Evolutionary conservation across 37 sponge, comb jelly and placozoan species (phyloP), one percentile per base, ranked within the genome.

Genomic region (Oscarella lobularis): DNA sequence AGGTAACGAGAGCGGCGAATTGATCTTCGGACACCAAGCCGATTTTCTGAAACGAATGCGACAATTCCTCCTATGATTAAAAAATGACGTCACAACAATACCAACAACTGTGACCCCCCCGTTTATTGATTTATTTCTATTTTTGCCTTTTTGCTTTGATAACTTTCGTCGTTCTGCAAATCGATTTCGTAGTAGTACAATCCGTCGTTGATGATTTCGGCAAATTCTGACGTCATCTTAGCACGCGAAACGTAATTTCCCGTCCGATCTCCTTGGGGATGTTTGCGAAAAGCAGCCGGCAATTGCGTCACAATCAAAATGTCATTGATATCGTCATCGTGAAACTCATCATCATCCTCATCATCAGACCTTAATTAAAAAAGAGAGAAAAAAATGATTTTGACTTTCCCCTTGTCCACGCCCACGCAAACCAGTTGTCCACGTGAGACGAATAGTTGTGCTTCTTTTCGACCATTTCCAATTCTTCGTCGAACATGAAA

Each of bases 201-300:
- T 0, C 99, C 99, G 73, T 94, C 95, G 66, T 93, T 94, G 67
- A 98, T 98, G 68, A 92, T 76, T 38, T 94, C 78, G 33, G 92
- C 92, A 1, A 89, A 73, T 1, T 95, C 87, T 30, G 77, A 36
- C 0, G 89, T 86, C 75, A 95, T 54, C 35, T 91, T 88, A 36
- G 77, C 38, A 0, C 87, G 74, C 30, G 81, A 38, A 0, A 36
- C 73, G 72, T 70, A 74, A 35, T 54, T 82, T 1, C 82, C 83
- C 1, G 87, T 89, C 20, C 94, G 40, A 48, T 93, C 94, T 27
- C 90, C 84, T 3, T 74, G 73, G 1, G 83, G 87, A 68, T 87
- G 85, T 66, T 84, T 83, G 38, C 41, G 40, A 20, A 39, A 14
- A 5, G 55, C 27, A 0, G 73, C 39, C n/a, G 76, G 73, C 0